Conservation (phyloP, 2,113 vertebrate species). For the Ramphastos sulfuratus region DNA sequence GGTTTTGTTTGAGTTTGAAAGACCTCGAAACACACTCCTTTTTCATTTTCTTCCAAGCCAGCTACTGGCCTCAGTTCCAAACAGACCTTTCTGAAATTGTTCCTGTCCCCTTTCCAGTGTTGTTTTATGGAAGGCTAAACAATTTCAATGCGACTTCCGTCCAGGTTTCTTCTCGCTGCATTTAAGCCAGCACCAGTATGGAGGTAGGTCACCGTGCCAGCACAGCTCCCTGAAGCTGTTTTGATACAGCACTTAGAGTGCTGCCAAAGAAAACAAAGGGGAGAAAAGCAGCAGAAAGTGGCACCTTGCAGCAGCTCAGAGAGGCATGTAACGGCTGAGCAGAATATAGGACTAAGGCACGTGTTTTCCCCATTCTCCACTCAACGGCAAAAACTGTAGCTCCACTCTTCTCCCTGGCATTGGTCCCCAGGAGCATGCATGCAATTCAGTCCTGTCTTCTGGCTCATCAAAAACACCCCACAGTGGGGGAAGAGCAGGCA, state of each 20-base stretch:
- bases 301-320: slow-evolving; percentile 64
- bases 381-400: slow-evolving; percentile 38
- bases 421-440: neutral
- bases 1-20: slow-evolving; percentile 82
- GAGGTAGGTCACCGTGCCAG: slow-evolving; percentile 47
- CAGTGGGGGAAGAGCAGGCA: neutral
- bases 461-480: neutral
- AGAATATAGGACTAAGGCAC: slow-evolving; percentile 3
- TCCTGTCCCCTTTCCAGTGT: neutral
- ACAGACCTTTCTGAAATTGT: neutral
- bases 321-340: slow-evolving; percentile 48
- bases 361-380: slow-evolving; percentile 43
- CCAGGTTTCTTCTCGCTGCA: slow-evolving; percentile 28
- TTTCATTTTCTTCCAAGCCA: slow-evolving; percentile 80
- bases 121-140: slow-evolving; percentile 2
- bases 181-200: slow-evolving; percentile 20
- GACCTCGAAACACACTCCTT: slow-evolving; percentile 84
- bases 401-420: slow-evolving; percentile 56
- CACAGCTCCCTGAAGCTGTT: slow-evolving; percentile 36
- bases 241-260: slow-evolving; percentile 29
- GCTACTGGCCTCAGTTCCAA: neutral
- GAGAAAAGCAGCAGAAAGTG: slow-evolving; percentile 47
- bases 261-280: slow-evolving; percentile 67
- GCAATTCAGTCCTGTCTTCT: neutral
- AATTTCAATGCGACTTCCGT: slow-evolving; percentile 1